Percentiles rank a stretch among this genome's conserved stretches.
These are phyloP conservation scores for Cynoglossus semilaevis DNA, from an alignment of 2,113 vertebrate species.

Conservation along the genomic window DNA sequence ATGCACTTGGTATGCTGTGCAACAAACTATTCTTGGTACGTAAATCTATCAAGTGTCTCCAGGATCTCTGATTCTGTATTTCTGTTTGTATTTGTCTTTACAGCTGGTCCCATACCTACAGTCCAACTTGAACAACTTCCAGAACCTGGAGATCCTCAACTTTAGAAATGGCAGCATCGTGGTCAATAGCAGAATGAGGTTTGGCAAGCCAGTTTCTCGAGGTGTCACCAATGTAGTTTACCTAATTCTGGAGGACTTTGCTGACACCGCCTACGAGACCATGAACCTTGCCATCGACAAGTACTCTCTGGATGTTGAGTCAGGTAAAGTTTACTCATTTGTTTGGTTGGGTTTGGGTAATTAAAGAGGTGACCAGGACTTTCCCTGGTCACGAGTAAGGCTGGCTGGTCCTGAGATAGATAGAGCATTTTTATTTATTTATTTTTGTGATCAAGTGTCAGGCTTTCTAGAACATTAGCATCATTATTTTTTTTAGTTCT, in stretches of 20 bases:
- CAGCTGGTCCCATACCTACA: conserved; percentile 94
- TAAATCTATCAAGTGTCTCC: background rate
- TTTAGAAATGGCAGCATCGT: conserved; percentile 97
- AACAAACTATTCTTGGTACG: background rate
- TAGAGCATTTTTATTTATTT: no score
- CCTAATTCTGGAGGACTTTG: conserved; percentile 93
- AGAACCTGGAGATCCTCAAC: conserved; percentile 94
- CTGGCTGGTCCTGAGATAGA: no score
- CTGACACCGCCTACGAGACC: conserved; percentile 89
- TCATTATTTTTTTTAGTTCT: no score
- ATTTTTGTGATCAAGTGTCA: no score
- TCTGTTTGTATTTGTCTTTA: background rate
- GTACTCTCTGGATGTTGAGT: conserved; percentile 92
- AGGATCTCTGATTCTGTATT: background rate
- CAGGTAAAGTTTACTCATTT: conserved; percentile 62
- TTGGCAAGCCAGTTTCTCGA: conserved; percentile 81
- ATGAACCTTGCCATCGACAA: conserved; percentile 96
- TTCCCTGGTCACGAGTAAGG: no score
- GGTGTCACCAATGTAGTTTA: conserved; percentile 86
- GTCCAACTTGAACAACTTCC: conserved; percentile 91
- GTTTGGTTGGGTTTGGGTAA: no score
- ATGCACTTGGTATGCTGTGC: conserved; percentile 83
- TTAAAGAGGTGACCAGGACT: no score
- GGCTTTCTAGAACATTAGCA: no score
- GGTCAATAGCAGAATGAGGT: conserved; percentile 94